Percentiles rank a stretch among this genome's conserved stretches.
phyloP scores from a whole-genome alignment of 2,113 vertebrate species.

The Pedionomus torquatus region DNA sequence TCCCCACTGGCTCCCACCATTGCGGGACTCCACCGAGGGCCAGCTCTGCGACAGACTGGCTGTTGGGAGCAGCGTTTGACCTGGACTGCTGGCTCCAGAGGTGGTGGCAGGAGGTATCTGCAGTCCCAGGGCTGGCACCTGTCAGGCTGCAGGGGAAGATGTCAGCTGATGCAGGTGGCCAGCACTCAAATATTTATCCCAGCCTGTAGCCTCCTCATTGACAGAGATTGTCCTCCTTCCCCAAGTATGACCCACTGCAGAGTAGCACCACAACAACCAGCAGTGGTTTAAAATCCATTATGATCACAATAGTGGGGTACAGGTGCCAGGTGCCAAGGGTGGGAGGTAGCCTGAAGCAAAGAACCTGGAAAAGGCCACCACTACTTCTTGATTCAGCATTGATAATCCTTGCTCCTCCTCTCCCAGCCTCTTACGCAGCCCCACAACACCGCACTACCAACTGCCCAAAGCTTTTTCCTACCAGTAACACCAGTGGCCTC shows the following conservation, averaged over 20 bases:
- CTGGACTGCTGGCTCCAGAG: not conserved
- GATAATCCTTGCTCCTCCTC: not conserved
- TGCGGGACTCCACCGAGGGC: fast-evolving
- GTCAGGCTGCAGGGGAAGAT: not conserved
- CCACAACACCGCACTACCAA: not conserved
- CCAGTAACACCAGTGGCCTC: not conserved
- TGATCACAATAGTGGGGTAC: fast-evolving
- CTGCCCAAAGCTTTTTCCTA: not conserved
- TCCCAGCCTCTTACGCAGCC: not conserved
- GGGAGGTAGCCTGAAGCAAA: not conserved
- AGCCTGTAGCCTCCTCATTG: not conserved
- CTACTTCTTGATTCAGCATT: not conserved
- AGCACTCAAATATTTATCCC: not conserved
- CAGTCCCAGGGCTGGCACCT: not conserved
- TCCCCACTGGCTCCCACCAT: fast-evolving
- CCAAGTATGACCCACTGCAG: fast-evolving
- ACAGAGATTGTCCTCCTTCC: not conserved
- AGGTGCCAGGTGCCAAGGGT: not conserved
- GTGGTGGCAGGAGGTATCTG: not conserved
- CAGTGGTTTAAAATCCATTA: not conserved
- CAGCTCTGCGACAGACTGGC: not conserved
- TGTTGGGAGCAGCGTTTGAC: not conserved
- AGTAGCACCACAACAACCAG: not conserved
- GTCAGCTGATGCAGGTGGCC: not conserved
- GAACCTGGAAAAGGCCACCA: not conserved